phyloP scores from a whole-genome alignment of 2,797 vertebrate species.

The Tarsius wallacei region DNA sequence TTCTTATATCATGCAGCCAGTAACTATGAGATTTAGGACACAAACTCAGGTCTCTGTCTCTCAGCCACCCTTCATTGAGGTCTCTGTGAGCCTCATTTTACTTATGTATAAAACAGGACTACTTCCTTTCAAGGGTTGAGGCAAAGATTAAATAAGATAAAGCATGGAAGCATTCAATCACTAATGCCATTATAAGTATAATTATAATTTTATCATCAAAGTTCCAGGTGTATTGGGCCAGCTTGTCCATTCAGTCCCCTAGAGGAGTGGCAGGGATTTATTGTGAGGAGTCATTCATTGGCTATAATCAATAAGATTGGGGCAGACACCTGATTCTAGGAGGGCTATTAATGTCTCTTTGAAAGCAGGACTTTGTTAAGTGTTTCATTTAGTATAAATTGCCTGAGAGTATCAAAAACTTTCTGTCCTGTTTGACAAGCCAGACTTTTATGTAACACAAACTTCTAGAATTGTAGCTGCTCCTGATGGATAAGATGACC shows the following conservation, averaged over 20 bases:
- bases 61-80: neutral
- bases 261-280: neutral
- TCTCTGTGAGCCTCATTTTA: conserved; percentile 34
- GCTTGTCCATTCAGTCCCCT: neutral
- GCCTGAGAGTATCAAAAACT: neutral
- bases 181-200: conserved; percentile 66
- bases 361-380: neutral
- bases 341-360: neutral
- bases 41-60: neutral
- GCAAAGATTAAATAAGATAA: conserved; percentile 70
- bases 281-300: neutral
- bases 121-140: conserved; percentile 37
- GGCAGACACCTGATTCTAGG: neutral
- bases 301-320: neutral
- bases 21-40: neutral
- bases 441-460: neutral
- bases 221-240: conserved; percentile 40
- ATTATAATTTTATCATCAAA: conserved; percentile 72
- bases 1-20: neutral
- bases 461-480: neutral
- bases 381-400: neutral
- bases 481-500: neutral
- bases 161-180: neutral
- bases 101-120: neutral
- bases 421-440: neutral